Evolutionary conservation across 2,888 invertebrate species (phyloP).

Genomic region (Ypsolopha sequella): DNA sequence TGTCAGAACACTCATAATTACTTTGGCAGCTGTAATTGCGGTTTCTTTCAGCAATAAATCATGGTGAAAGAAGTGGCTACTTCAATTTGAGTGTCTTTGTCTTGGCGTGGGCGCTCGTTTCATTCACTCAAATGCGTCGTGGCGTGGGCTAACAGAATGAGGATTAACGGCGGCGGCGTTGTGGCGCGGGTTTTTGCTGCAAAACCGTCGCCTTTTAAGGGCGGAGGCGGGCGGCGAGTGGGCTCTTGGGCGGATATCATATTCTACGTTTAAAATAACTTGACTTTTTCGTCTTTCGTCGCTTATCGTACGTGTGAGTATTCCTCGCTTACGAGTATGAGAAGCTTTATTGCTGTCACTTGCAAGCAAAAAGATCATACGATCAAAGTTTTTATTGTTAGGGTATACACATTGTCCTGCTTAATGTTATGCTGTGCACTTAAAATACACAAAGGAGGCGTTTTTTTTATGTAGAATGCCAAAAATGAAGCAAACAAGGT

Average conservation of each 20-base stretch:
- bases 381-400: neutral
- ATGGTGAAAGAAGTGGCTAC: neutral
- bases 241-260: conserved; percentile 1
- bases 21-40: too few relatives aligned
- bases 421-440: neutral
- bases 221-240: conserved; percentile 14
- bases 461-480: conserved; percentile 18
- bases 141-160: conserved; percentile 50
- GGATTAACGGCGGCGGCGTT: conserved; percentile 35
- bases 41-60: neutral
- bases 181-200: conserved; percentile 11
- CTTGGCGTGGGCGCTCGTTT: conserved; percentile 42
- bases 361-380: neutral
- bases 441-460: neutral
- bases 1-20: too few relatives aligned
- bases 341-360: neutral
- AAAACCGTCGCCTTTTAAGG: conserved; percentile 4
- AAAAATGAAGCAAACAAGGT: conserved; percentile 18
- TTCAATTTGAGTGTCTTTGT: conserved; percentile 41
- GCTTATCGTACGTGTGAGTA: neutral
- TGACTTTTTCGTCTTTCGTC: neutral
- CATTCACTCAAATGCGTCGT: conserved; percentile 47
- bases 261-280: neutral
- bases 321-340: neutral
- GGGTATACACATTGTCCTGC: neutral